These are phyloP conservation scores for Drosophila serrata DNA, from an alignment of 1,140 invertebrate species.

Conservation along the genomic window DNA sequence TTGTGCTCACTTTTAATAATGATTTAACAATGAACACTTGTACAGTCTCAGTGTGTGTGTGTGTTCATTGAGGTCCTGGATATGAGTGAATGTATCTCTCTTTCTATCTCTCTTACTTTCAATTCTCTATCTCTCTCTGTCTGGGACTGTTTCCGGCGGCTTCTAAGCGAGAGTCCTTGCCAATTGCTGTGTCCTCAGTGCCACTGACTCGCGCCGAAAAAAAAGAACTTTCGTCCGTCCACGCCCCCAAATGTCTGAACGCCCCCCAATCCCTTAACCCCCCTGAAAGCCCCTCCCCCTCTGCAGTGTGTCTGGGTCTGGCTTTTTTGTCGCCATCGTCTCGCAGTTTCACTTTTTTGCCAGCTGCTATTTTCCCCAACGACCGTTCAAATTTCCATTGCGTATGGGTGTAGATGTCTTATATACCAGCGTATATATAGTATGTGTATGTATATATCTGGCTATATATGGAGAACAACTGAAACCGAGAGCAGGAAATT, in stretches of 20 bases:
- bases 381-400: conserved; percentile 73
- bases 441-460: conserved; percentile 23
- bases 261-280: conserved; percentile 1
- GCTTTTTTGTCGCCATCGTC: conserved; percentile 67
- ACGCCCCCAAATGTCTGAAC: conserved; percentile 46
- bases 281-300: conserved; percentile 6
- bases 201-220: conserved; percentile 25
- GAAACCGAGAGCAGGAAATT: conserved; percentile 57
- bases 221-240: conserved; percentile 44
- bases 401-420: conserved; percentile 52
- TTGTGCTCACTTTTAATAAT: background rate
- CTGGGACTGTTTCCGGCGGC: conserved; percentile 57
- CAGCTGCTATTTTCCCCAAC: conserved; percentile 59
- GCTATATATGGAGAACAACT: conserved; percentile 21
- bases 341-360: conserved; percentile 78
- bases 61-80: conserved; percentile 23
- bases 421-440: conserved; percentile 19
- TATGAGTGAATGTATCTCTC: conserved; percentile 22
- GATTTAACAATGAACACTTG: background rate
- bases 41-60: background rate
- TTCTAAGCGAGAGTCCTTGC: conserved; percentile 61
- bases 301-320: conserved; percentile 55
- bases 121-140: conserved; percentile 40
- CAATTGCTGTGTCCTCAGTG: conserved; percentile 43
- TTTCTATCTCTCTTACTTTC: background rate